These are phyloP conservation scores for Globodera ellingtonae DNA, from an alignment of 1,140 invertebrate species.

Conservation along the genomic window DNA sequence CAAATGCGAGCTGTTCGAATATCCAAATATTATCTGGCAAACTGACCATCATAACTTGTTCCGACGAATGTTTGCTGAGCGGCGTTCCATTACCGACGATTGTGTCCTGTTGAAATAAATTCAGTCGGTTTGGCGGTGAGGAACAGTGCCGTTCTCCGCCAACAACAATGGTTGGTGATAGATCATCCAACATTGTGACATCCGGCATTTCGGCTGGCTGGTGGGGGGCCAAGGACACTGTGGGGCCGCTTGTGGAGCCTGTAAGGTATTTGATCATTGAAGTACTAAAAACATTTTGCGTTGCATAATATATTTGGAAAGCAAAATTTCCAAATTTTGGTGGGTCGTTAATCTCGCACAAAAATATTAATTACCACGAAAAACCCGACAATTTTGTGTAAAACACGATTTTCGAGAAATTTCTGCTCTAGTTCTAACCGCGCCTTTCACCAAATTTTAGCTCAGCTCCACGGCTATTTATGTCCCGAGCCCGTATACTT, in stretches of 20 bases:
- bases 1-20: neutral
- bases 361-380: no score
- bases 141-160: constrained; percentile 30
- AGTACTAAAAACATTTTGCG: no score
- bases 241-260: constrained; percentile 35
- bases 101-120: constrained; percentile 62
- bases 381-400: no score
- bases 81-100: constrained; percentile 53
- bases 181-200: constrained; percentile 51
- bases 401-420: no score
- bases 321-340: no score
- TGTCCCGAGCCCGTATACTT: no score
- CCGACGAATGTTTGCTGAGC: constrained; percentile 61
- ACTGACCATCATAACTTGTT: constrained; percentile 57
- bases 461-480: no score
- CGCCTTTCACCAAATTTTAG: no score
- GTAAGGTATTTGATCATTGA: neutral
- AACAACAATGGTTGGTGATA: constrained; percentile 46
- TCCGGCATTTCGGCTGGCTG: constrained; percentile 34
- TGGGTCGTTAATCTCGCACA: no score
- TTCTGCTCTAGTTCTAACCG: no score
- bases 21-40: neutral
- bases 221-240: neutral
- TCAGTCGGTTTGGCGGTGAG: constrained; percentile 58
- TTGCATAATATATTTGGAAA: no score